Base-by-base conservation (phyloP, 2,113 vertebrate genomes). In the Varanus salvator region DNA sequence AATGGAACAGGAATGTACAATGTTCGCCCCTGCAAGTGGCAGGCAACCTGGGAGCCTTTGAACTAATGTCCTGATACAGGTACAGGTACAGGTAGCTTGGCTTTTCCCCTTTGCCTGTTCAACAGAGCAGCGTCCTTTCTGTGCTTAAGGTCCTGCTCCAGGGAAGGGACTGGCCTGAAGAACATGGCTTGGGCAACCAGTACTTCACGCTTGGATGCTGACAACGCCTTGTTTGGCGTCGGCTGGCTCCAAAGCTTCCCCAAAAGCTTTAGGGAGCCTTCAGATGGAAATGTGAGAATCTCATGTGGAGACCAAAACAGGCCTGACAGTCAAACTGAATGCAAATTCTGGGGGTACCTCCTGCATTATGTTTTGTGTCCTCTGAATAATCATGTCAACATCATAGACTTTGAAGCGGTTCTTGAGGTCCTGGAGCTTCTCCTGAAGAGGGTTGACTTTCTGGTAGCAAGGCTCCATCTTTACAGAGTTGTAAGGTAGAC, bases 311-410 rank as follows among this genome's bases (percentile, higher is more conserved):
- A 66, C 52, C 34, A 31, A 64, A 80, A n/a, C 9, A 31, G 34
- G 52, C 23, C 68, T 83, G 8, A 54, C 21, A 6, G 17, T 66
- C 34, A 90, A 80, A 83, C 77, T 57, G 85, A 85, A 93, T 60
- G 31, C 52, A 25, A 87, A 91, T 95, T 14, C 84, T 85, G 95
- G 86, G 38, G 54, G 34, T 94, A 99, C 99, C 98, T 98, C 97
- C 92, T 99, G 98, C 97, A 99, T 98, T 96, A 98, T 96, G 80
- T 98, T 98, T 95, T 99, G 98, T 0, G 98, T 98, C 91, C 97
- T 97, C 96, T 99, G 97, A 89, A 98, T 95, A 94, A 99, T 96
- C 89, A 97, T 96, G 17, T 96, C 96, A 0, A 96, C 93, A 75
- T 97, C 96, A 23, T 97, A 95, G 95, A 98, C 98, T 17, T 96